Evolutionary conservation across 2,888 invertebrate genomes (phyloP), one percentile per base, ranked within the genome.

Genomic region (Palloptera scutellata): DNA sequence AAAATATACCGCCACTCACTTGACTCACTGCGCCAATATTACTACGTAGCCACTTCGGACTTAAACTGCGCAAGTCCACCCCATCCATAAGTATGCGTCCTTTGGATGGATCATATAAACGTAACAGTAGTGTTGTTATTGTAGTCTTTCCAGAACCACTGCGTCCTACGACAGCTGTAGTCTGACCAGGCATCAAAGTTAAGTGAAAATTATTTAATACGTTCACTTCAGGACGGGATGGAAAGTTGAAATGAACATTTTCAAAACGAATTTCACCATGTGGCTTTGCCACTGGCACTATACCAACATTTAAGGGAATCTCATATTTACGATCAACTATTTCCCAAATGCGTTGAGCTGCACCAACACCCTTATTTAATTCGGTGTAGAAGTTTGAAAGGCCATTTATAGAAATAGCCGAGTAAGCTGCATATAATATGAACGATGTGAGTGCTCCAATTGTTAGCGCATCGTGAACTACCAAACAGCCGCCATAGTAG

Each of bases 91-190:
- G 81, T 62, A 98, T 87, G 9, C 80, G 81, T 0, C 96, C 96
- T 68, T 83, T 77, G 3, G 86, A 85, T 0, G 97, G 96, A 81
- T 97, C 96, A 80, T 98, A 98, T 0, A 94, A 86, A 77, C 97
- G 78, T 60, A 98, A 85, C 70, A 98, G 86, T 1, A 98, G 87
- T 1, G 92, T 87, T 0, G 93, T 95, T 67, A 98, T 86, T 0
- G 98, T 98, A 60, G 96, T 96, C 85, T 98, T 98, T 0, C 98
- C 98, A 40, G 95, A 95, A 0, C 98, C 98, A 68, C 96, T 97
- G 0, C 94, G 87, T 0, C 98, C 98, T 0, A 98, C 91, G 15
- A 91, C 81, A 0, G 96, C 96, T 11, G 94, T 89, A 0, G 94
- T 90, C 71, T 89, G 88, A 11, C 91, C 91, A 0, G 91, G 89